These are phyloP conservation scores for Anas capensis DNA, from an alignment of 2,797 vertebrate species.

Conservation along the genomic window DNA sequence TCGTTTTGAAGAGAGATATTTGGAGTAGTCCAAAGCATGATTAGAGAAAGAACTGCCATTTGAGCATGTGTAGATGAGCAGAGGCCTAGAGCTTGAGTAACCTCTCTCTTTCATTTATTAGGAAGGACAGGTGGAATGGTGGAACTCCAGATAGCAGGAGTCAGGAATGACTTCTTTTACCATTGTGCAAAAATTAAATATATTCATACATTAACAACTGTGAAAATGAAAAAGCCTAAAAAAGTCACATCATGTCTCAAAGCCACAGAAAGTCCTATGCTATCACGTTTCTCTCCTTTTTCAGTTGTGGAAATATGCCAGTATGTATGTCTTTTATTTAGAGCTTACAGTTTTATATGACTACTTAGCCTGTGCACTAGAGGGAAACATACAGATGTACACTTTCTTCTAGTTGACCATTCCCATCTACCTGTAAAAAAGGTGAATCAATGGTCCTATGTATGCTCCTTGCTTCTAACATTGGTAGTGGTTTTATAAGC, in stretches of 20 bases:
- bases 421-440: not conserved
- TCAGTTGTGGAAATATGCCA: not conserved
- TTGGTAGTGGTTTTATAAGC: not conserved
- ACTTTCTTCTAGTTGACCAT: not conserved
- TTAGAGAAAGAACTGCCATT: not conserved
- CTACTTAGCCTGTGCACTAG: not conserved
- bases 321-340: not conserved
- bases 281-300: slow-evolving; percentile 12
- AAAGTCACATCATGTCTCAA: not conserved
- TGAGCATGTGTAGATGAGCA: not conserved
- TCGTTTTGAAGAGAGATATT: not conserved
- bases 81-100: not conserved
- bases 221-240: not conserved
- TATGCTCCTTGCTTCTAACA: not conserved
- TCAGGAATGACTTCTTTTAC: not conserved
- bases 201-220: not conserved
- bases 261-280: not conserved
- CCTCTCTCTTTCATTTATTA: not conserved
- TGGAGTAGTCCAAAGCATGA: not conserved
- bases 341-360: not conserved
- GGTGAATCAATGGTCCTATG: not conserved
- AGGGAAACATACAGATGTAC: not conserved
- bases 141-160: not conserved
- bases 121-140: not conserved
- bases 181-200: not conserved